A percentile compares a stretch with the other conserved stretches of the same genome.
Conservation (phyloP, 2,888 invertebrate genomes). For the Eilema sororculum region DNA sequence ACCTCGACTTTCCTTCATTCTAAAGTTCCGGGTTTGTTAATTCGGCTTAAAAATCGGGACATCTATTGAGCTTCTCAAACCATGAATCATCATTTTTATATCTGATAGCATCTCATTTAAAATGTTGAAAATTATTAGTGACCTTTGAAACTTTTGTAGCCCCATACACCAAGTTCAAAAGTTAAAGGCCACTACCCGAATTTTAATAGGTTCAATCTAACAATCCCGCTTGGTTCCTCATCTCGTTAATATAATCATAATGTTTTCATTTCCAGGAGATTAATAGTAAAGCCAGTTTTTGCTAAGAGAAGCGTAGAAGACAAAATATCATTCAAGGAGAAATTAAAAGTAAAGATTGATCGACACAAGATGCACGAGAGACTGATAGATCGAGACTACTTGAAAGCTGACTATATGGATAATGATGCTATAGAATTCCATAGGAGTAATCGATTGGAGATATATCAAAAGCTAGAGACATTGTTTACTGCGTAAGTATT, state of each 20-base stretch:
- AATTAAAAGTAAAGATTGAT: constrained; percentile 72
- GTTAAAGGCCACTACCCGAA: too few species aligned
- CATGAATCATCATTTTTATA: too few species aligned
- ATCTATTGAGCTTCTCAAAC: too few species aligned
- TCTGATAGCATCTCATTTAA: too few species aligned
- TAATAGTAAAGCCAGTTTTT: constrained; percentile 73
- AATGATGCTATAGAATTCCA: constrained; percentile 82
- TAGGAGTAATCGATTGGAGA: constrained; percentile 87
- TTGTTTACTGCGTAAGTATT: constrained; percentile 88
- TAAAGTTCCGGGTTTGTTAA: too few species aligned
- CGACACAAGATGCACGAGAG: constrained; percentile 72
- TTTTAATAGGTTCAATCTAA: too few species aligned
- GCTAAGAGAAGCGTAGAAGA: constrained; percentile 72
- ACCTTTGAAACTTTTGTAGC: too few species aligned
- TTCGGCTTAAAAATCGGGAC: too few species aligned
- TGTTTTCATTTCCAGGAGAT: constrained; percentile 55
- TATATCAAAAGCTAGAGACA: constrained; percentile 88
- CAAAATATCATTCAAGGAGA: constrained; percentile 68
- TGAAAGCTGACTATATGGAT: constrained; percentile 66
- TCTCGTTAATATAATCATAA: neutral
- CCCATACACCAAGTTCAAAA: too few species aligned
- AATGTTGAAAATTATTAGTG: too few species aligned
- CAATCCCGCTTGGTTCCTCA: neutral
- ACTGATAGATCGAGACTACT: constrained; percentile 63
- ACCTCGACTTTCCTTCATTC: too few species aligned